Conservation (phyloP, 2,888 invertebrate species). For the Clusia tigrina region DNA sequence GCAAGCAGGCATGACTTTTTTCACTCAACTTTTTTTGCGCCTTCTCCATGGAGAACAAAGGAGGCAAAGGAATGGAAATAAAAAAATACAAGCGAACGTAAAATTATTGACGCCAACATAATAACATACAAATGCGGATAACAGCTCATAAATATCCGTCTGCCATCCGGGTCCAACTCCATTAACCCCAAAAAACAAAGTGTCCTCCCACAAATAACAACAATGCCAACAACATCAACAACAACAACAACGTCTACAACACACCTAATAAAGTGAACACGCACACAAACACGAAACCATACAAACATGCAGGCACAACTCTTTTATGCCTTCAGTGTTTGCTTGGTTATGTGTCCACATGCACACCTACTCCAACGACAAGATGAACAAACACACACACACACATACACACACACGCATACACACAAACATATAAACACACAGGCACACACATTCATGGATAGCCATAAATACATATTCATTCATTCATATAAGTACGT, state of each 20-base stretch:
- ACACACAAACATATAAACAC: background rate
- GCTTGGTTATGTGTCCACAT: background rate
- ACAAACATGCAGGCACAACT: constrained; percentile 3
- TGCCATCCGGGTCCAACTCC: constrained; percentile 22
- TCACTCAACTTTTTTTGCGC: background rate
- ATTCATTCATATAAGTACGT: no score
- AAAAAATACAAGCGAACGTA: constrained; percentile 14
- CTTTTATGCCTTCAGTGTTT: constrained; percentile 9
- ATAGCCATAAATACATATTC: background rate
- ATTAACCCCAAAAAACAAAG: constrained; percentile 22
- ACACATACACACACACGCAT: background rate
- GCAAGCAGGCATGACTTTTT: constrained; percentile 1
- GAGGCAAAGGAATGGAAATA: constrained; percentile 12
- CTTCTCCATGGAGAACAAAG: background rate
- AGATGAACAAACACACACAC: background rate
- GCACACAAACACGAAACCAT: background rate
- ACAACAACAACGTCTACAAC: background rate
- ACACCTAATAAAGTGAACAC: background rate
- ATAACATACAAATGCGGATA: constrained; percentile 16
- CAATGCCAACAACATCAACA: background rate
- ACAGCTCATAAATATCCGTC: constrained; percentile 31
- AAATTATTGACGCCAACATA: constrained; percentile 24
- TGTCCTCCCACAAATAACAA: constrained; percentile 1
- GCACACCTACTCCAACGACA: background rate
- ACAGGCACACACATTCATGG: background rate